Evolutionary conservation across 1,140 invertebrate genomes (phyloP), one percentile per base, ranked within the genome.

Genomic region (Aphis craccivora): DNA sequence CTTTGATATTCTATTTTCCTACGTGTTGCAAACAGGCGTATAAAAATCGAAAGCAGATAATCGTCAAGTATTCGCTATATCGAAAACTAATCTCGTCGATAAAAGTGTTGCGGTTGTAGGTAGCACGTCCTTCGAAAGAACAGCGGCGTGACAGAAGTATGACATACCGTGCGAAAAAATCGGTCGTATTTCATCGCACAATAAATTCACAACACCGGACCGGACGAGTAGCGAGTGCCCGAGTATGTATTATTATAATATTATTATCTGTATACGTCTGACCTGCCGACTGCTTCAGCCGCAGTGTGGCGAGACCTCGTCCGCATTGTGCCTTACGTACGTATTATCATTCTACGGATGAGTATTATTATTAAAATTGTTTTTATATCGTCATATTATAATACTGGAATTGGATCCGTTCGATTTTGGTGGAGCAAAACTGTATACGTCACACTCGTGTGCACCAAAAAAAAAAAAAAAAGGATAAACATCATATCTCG

Each of bases 401-500:
- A 40, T 40, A 1, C 37, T 83, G 30, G 18, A 87, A 87, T 87
- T n/a, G 84, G 86, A 3, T 87, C 86, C 30, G 30, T 48, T 87
- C 30, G 45, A 48, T 87, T 87, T 87, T 2, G 43, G 18, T 14
- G 14, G 25, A 35, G 18, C 5, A n/a, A n/a, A 48, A 51, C 30
- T 51, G 20, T 48, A 87, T 9, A 0, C 30, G 11, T 30, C 35
- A 23, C 87, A 37, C 18, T 9, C 4, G n/a, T 14, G 14, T n/a
- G 1, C 86, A 48, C n/a, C 48, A 35, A 91, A 76, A 76, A 45
- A 40, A 40, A 37, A 37, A 40, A 40, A 40, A 40, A 76, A 91
- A 91, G 45, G 67, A 92, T 84, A 92, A 92, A 83, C 90, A 35
- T 53, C 60, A 76, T 18, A 35, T 76, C 30, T 25, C 60, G n/a